Evolutionary conservation across 2,113 vertebrate species (phyloP).

Genomic region (Pelecanus crispus): DNA sequence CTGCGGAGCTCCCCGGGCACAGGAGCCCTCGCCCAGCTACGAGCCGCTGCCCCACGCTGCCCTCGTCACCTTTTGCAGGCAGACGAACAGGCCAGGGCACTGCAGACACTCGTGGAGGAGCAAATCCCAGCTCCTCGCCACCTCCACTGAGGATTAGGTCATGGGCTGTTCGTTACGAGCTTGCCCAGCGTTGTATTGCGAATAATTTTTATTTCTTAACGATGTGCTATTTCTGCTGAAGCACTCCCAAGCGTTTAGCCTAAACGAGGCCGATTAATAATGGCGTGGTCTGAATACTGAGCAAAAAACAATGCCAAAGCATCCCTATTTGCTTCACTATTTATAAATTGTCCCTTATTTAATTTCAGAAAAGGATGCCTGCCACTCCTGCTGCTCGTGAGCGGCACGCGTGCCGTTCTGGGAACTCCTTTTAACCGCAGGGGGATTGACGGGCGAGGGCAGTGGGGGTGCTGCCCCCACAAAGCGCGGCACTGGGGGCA

Average conservation of each 20-base stretch:
- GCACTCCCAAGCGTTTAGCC: not conserved
- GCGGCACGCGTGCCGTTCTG: rapidly evolving
- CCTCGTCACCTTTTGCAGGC: not conserved
- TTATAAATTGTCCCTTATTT: not conserved
- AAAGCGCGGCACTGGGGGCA: not conserved
- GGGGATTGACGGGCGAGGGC: not conserved
- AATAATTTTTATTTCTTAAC: not conserved
- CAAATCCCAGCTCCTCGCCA: not conserved
- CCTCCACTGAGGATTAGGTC: not conserved
- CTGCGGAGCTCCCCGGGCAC: rapidly evolving
- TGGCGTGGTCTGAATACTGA: rapidly evolving
- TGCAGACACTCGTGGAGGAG: not conserved
- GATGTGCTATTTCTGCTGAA: not conserved
- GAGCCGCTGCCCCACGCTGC: rapidly evolving
- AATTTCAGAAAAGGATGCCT: not conserved
- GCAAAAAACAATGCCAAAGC: not conserved
- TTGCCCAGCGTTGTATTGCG: rapidly evolving
- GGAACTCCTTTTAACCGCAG: not conserved
- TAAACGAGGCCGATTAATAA: not conserved
- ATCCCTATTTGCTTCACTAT: not conserved
- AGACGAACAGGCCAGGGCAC: not conserved
- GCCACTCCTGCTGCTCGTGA: not conserved
- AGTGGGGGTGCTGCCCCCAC: too few species aligned
- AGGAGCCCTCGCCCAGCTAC: rapidly evolving
- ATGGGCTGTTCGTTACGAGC: not conserved